Conservation (phyloP, 2,797 vertebrate genomes). For the Tolypeutes matacus region DNA sequence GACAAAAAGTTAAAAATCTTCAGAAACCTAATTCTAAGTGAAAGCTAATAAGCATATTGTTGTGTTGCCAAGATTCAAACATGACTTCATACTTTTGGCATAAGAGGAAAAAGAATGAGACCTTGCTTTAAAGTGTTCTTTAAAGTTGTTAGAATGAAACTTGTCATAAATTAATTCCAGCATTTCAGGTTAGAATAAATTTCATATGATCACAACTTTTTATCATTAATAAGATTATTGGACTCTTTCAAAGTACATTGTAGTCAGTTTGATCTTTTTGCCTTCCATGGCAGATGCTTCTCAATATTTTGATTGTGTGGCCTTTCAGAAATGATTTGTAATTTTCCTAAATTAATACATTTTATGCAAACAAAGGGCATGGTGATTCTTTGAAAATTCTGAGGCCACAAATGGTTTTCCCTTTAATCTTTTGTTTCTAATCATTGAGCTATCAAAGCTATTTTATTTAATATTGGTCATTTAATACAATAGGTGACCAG, state of each 20-base stretch:
- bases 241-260: constrained; percentile 62
- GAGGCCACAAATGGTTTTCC: constrained; percentile 80
- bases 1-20: not conserved
- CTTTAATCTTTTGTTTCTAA: constrained; percentile 84
- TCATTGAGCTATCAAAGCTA: constrained; percentile 85
- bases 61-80: not conserved
- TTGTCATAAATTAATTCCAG: constrained; percentile 78
- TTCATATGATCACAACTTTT: constrained; percentile 80
- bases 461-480: constrained; percentile 81
- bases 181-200: constrained; percentile 76
- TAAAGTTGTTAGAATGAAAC: constrained; percentile 60
- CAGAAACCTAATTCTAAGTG: constrained; percentile 53
- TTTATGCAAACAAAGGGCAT: constrained; percentile 86
- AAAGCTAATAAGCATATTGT: constrained; percentile 22
- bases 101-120: constrained; percentile 47
- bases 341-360: constrained; percentile 86
- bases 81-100: constrained; percentile 58
- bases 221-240: constrained; percentile 81
- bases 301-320: constrained; percentile 76
- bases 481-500: constrained; percentile 79
- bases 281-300: constrained; percentile 73
- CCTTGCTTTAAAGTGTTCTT: constrained; percentile 67
- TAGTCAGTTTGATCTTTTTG: constrained; percentile 77
- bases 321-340: constrained; percentile 86
- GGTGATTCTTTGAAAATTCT: constrained; percentile 86